These are phyloP conservation scores for Tapirus indicus DNA, from an alignment of 2,797 vertebrate species.

Conservation along the genomic window DNA sequence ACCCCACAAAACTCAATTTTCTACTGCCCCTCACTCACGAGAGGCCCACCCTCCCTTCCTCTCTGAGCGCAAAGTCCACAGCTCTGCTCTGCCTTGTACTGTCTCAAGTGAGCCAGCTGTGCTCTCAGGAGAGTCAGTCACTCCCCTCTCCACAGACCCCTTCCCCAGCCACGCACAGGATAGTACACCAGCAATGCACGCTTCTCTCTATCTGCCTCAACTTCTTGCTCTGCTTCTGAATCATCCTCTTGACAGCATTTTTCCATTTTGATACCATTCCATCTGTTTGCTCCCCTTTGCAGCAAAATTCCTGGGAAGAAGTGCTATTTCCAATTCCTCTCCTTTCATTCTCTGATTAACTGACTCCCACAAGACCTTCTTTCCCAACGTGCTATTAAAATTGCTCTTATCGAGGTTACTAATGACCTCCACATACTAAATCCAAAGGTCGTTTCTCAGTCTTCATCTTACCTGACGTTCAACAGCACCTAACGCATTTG, in stretches of 20 bases:
- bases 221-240: not conserved
- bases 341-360: not conserved
- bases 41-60: not conserved
- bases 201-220: not conserved
- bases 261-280: too few relatives aligned
- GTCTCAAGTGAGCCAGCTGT: too few relatives aligned
- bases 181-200: not conserved
- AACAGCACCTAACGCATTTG: too few relatives aligned
- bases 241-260: not conserved
- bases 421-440: not conserved
- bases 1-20: not conserved
- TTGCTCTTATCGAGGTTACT: not conserved
- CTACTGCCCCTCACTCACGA: too few relatives aligned
- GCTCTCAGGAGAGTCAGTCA: not conserved
- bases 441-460: not conserved
- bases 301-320: not conserved
- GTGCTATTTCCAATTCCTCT: not conserved
- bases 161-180: rapidly evolving
- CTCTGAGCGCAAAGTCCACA: too few relatives aligned
- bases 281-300: not conserved
- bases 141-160: too few relatives aligned
- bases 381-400: not conserved
- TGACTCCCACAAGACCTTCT: not conserved
- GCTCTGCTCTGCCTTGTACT: not conserved
- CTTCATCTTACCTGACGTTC: not conserved